Percentiles rank a stretch among this genome's conserved stretches.
phyloP scores from a whole-genome alignment of 2,113 vertebrate species.

The Ceyx cyanopectus region DNA sequence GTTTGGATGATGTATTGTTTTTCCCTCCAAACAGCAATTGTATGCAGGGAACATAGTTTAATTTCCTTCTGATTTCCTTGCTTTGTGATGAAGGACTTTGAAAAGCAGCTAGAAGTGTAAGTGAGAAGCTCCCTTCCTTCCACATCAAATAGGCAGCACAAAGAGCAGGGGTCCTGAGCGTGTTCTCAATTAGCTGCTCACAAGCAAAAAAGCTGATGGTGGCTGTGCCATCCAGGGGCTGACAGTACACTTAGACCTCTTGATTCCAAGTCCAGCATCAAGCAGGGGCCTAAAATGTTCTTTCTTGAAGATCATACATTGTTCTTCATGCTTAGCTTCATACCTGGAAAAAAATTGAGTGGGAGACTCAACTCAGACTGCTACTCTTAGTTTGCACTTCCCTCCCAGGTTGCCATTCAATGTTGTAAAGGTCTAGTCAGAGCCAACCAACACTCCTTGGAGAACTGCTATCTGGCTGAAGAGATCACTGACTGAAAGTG shows the following conservation, averaged over 20 bases:
- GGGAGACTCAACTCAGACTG: neutral
- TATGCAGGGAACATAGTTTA: neutral
- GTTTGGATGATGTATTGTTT: neutral
- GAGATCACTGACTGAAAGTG: neutral
- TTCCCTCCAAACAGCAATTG: neutral
- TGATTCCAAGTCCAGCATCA: neutral
- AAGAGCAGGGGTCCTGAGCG: neutral
- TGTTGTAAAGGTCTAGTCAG: neutral
- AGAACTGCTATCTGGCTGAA: neutral
- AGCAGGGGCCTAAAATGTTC: neutral
- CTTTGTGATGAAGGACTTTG: slow-evolving; percentile 19
- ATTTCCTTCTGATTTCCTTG: slow-evolving; percentile 45
- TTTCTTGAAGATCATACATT: neutral
- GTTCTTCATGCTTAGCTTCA: neutral
- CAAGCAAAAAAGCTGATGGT: neutral
- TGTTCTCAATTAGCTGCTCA: neutral
- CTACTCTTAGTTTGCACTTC: neutral
- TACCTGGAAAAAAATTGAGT: neutral
- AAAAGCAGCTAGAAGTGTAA: neutral
- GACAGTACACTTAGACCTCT: neutral
- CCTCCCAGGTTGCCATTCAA: neutral
- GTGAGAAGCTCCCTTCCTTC: neutral
- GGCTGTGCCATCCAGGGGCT: neutral
- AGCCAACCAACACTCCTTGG: neutral
- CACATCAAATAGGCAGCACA: neutral